A percentile compares a stretch with the other conserved stretches of the same genome.
phyloP scores from a whole-genome alignment of 2,888 invertebrate genomes.

The Eupithecia subumbrata region DNA sequence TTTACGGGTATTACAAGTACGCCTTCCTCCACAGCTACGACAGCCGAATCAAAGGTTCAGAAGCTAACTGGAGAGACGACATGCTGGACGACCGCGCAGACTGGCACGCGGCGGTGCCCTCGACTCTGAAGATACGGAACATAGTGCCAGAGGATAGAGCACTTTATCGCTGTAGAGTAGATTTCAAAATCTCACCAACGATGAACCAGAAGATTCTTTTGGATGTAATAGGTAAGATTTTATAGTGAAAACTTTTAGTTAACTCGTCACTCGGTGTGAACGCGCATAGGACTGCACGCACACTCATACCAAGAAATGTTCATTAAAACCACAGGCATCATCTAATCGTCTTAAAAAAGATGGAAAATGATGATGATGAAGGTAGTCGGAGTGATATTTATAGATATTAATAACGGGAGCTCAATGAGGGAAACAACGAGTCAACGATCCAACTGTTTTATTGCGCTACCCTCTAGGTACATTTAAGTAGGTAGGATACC shows the following conservation, averaged over 20 bases:
- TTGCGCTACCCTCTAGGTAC: no score
- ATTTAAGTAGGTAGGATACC: no score
- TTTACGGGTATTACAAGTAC: background rate
- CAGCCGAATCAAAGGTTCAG: slow-evolving; percentile 82
- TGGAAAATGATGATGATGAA: no score
- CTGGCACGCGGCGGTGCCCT: slow-evolving; percentile 87
- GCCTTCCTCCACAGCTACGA: slow-evolving; percentile 84
- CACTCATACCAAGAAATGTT: no score
- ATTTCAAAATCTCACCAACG: slow-evolving; percentile 91
- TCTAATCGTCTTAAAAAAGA: no score
- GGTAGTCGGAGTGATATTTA: no score
- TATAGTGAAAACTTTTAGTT: background rate
- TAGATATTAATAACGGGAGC: no score
- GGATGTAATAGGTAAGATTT: slow-evolving; percentile 87
- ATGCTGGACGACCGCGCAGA: slow-evolving; percentile 86
- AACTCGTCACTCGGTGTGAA: background rate
- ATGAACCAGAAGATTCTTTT: slow-evolving; percentile 89
- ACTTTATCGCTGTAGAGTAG: slow-evolving; percentile 91
- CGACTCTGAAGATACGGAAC: slow-evolving; percentile 87
- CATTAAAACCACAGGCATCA: no score
- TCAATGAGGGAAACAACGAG: no score
- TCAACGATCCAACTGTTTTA: no score
- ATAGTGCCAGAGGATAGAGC: slow-evolving; percentile 90
- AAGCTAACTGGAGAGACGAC: slow-evolving; percentile 89
- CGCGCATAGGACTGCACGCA: background rate